These are phyloP conservation scores for human (Homo sapiens) DNA, from an alignment of 2,113 vertebrate genomes.

Conservation along the genomic window GRCh38 chrY:5090501-5091000, in stretches of 20 bases:
- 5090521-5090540: not conserved
- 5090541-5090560: not conserved
- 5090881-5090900: not conserved
- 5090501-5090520: not conserved
- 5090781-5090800: not conserved
- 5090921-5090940: not conserved
- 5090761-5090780: not conserved
- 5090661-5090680: not conserved
- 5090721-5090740: not conserved
- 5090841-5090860: not conserved
- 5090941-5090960: not conserved
- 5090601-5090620: not conserved
- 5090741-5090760: not conserved
- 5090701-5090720: not conserved
- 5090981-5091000: not conserved
- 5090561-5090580: not conserved
- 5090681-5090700: not conserved
- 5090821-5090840: not conserved
- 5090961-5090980: not conserved
- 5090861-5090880: not conserved
- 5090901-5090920: not conserved
- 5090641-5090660: not conserved
- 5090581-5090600: not conserved
- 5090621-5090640: not conserved
- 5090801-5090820: not conserved